Percentiles rank a stretch among this genome's conserved stretches.
Conservation (phyloP, 2,888 invertebrate genomes). For the Plagodis pulveraria region DNA sequence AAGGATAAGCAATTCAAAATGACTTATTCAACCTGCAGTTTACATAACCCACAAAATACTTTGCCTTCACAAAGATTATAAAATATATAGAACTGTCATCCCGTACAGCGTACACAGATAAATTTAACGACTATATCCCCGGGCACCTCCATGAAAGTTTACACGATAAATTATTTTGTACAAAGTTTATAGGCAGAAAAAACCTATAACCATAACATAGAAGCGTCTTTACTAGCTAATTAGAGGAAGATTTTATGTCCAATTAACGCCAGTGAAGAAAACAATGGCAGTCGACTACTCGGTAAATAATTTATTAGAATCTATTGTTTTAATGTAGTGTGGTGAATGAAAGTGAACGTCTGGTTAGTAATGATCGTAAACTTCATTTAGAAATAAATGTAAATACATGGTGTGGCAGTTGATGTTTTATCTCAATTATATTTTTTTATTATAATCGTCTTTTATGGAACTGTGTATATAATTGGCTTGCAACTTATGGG, state of each 20-base stretch:
- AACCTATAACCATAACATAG: conserved; percentile 7
- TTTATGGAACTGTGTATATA: too few relatives aligned
- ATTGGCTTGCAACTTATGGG: too few relatives aligned
- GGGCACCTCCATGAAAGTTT: conserved; percentile 8
- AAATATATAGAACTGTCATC: conserved; percentile 7
- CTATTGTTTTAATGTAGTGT: conserved; percentile 43
- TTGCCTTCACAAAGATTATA: not conserved
- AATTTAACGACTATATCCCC: conserved; percentile 7
- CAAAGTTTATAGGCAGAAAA: conserved; percentile 11
- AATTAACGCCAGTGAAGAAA: conserved; percentile 43
- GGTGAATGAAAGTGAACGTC: conserved; percentile 16
- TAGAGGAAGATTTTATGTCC: conserved; percentile 43
- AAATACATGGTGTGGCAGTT: too few relatives aligned
- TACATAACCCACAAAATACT: not conserved
- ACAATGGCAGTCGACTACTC: conserved; percentile 45
- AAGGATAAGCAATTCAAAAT: not conserved
- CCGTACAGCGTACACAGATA: not conserved
- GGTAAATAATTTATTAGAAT: conserved; percentile 47
- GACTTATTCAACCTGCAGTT: not conserved
- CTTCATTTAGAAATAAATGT: not conserved
- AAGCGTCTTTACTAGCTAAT: conserved; percentile 37
- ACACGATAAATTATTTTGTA: conserved; percentile 14
- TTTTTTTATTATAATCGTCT: too few relatives aligned
- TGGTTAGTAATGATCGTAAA: not conserved
- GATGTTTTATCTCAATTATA: too few relatives aligned